Evolutionary conservation across 2,888 invertebrate genomes (phyloP).

Genomic region (Periphyllus acericola): DNA sequence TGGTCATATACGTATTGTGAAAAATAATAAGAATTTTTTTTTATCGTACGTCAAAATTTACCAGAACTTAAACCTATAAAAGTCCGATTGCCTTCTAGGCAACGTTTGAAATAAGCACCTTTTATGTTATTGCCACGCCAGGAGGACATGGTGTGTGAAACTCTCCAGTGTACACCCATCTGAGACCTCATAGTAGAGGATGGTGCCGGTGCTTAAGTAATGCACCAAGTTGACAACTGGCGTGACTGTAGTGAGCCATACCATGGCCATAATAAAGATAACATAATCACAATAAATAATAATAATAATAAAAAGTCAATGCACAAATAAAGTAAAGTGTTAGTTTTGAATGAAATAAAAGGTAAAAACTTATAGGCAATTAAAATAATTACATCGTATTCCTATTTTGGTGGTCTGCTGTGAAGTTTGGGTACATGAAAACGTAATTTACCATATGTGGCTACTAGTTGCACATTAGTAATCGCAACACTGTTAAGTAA

Average conservation of each 20-base stretch:
- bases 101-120: too few relatives aligned
- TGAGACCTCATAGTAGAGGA: too few relatives aligned
- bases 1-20: background rate
- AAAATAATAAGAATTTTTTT: background rate
- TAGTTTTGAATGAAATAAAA: conserved; percentile 4
- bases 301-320: background rate
- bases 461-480: conserved; percentile 59
- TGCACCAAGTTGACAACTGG: too few relatives aligned
- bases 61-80: too few relatives aligned
- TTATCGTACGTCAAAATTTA: too few relatives aligned
- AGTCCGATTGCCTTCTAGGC: too few relatives aligned
- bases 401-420: conserved; percentile 54
- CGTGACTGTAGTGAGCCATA: too few relatives aligned
- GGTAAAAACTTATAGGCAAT: conserved; percentile 11
- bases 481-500: conserved; percentile 56
- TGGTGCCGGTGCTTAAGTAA: too few relatives aligned
- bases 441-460: conserved; percentile 58
- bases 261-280: background rate
- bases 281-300: background rate
- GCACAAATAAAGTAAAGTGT: background rate
- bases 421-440: conserved; percentile 42
- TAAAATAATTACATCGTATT: conserved; percentile 30
- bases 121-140: too few relatives aligned
- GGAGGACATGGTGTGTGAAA: too few relatives aligned
- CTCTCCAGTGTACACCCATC: too few relatives aligned